Conservation (phyloP, 2,888 invertebrate species). For the Julus scandinavius region DNA sequence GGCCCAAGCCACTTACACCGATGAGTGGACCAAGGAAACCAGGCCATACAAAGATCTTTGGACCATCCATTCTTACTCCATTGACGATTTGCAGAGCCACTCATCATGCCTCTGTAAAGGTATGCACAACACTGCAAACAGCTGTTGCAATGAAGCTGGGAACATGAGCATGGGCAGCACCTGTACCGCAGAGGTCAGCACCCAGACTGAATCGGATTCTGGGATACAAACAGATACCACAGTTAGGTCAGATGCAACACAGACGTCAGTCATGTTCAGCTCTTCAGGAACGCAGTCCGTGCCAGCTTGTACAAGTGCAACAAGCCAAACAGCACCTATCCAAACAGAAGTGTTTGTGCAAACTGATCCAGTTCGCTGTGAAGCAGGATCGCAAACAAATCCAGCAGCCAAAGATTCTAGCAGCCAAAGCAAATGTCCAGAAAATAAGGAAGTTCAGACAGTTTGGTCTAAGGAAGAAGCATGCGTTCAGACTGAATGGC, state of each 20-base stretch:
- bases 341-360: not conserved
- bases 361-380: conserved; percentile 26
- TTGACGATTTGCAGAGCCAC: conserved; percentile 1
- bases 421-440: not conserved
- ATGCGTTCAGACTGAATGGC: not conserved
- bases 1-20: not conserved
- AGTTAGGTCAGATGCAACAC: not conserved
- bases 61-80: not conserved
- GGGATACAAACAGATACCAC: conserved; percentile 51
- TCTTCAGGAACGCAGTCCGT: not conserved
- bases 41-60: conserved; percentile 24
- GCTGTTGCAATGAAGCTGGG: not conserved
- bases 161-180: conserved; percentile 49
- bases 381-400: not conserved
- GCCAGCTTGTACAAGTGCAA: not conserved
- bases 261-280: not conserved
- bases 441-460: not conserved
- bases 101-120: not conserved
- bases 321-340: conserved; percentile 27
- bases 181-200: conserved; percentile 40
- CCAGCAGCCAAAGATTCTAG: not conserved
- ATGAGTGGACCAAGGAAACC: not conserved
- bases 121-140: not conserved
- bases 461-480: not conserved
- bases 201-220: conserved; percentile 21